Evolutionary conservation across 2,797 vertebrate species (phyloP), one percentile per base, ranked within the genome.

Genomic region (Tenualosa ilisha): DNA sequence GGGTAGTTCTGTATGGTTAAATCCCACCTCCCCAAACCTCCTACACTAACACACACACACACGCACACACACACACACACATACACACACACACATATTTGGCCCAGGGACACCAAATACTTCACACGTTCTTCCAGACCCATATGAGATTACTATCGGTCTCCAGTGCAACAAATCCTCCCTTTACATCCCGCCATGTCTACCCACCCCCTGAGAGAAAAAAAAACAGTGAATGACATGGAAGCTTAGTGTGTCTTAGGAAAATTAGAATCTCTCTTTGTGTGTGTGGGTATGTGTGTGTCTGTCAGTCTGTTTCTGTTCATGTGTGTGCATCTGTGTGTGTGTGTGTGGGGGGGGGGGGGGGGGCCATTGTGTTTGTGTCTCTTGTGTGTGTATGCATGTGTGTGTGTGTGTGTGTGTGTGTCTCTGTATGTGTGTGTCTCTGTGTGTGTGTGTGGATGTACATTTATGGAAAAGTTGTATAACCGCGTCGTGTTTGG

Each of bases 101-200:
- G 85, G 89, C 90, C 91, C 90, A 6, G 84, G 91, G 90, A 92
- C 90, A 91, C 92, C 89, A 92, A 91, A 92, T 92, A 89, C 91
- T 93, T 92, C 86, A 68, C 84, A 79, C 88, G 88, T 93, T 90
- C 91, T 84, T 88, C 89, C 87, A 91, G 68, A 81, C n/a, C 89
- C 85, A 65, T 87, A 87, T 92, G 91, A 93, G 91, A 91, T 94
- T 91, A 93, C 92, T 90, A 51, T 17, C 20, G 88, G 89, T 87
- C 88, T 90, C 63, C 90, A 1, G 65, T 72, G 26, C 26, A 72
- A 37, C 26, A 72, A 15, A 40, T 56, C 31, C 37, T 46, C 11
- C 59, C 63, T 51, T 81, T 24, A n/a, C 81, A 49, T 17, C 46
- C 81, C 22, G 1, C 46, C 15, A 13, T 40, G 65, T 8, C 61